phyloP scores from a whole-genome alignment of 1,140 invertebrate genomes.

The Drosophila burlai region DNA sequence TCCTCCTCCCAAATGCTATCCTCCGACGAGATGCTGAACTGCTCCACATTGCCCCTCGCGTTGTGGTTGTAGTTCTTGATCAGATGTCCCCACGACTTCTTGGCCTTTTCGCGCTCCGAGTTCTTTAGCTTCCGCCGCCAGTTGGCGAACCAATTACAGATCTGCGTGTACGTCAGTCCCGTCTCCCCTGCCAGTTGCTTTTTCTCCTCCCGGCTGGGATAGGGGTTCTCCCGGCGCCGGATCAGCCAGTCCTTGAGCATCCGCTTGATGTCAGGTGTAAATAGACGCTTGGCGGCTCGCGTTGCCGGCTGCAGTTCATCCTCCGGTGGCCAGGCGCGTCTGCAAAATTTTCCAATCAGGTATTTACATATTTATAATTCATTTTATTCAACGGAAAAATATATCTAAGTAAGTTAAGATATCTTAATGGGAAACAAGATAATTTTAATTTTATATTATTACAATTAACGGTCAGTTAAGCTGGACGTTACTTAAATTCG shows the following conservation, averaged over 20 bases:
- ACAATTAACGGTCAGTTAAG: not conserved
- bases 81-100: slow-evolving; percentile 89
- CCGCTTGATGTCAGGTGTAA: slow-evolving; percentile 91
- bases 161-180: slow-evolving; percentile 90
- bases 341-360: slow-evolving; percentile 1
- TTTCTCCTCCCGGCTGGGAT: slow-evolving; percentile 90
- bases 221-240: slow-evolving; percentile 89
- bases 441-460: no score
- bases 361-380: no score
- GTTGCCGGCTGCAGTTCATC: slow-evolving; percentile 82
- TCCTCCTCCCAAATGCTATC: slow-evolving; percentile 91
- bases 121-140: slow-evolving; percentile 91
- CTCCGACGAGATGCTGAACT: slow-evolving; percentile 90
- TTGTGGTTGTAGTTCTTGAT: slow-evolving; percentile 90
- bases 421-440: no score
- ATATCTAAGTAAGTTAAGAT: no score
- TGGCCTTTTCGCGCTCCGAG: slow-evolving; percentile 88
- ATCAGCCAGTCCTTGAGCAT: slow-evolving; percentile 91
- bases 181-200: slow-evolving; percentile 89
- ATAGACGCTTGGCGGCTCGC: slow-evolving; percentile 88
- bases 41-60: slow-evolving; percentile 90
- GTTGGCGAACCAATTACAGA: slow-evolving; percentile 92
- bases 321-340: slow-evolving; percentile 82
- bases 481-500: not conserved
- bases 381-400: no score